phyloP scores from a whole-genome alignment of 2,113 vertebrate genomes.

The Acrocephalus arundinaceus region DNA sequence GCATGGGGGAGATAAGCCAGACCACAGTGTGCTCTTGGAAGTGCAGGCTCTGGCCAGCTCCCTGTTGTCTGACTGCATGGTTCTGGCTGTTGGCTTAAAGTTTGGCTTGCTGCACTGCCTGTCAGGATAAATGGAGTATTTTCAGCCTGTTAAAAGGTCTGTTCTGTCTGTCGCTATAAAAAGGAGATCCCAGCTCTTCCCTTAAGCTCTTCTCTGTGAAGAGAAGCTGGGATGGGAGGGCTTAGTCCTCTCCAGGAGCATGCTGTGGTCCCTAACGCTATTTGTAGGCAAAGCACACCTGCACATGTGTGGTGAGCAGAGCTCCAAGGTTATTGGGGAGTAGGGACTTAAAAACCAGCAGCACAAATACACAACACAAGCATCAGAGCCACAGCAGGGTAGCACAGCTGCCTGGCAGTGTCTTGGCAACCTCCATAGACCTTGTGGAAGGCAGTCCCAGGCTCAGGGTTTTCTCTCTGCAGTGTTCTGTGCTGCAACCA shows the following conservation, averaged over 20 bases:
- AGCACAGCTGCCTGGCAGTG: background rate
- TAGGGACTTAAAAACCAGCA: background rate
- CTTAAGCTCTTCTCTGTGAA: background rate
- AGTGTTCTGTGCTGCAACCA: background rate
- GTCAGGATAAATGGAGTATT: slow-evolving; percentile 3
- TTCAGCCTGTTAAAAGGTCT: slow-evolving; percentile 17
- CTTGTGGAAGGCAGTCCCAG: background rate
- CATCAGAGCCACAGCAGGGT: background rate
- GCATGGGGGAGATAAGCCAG: background rate
- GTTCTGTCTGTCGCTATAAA: background rate
- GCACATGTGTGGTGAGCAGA: background rate
- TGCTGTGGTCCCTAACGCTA: accelerated
- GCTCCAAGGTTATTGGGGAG: background rate
- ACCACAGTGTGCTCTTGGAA: background rate
- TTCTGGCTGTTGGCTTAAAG: slow-evolving; percentile 11
- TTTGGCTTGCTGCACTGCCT: background rate
- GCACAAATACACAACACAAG: background rate
- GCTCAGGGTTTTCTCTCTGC: background rate
- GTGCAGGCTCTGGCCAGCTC: background rate
- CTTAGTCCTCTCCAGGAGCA: background rate
- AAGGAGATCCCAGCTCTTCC: background rate
- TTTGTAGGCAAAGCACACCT: background rate
- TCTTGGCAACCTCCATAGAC: background rate
- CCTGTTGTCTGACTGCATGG: slow-evolving; percentile 20
- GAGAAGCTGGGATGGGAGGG: background rate